phyloP scores from a whole-genome alignment of 2,888 invertebrate species.

The Xylota segnis region DNA sequence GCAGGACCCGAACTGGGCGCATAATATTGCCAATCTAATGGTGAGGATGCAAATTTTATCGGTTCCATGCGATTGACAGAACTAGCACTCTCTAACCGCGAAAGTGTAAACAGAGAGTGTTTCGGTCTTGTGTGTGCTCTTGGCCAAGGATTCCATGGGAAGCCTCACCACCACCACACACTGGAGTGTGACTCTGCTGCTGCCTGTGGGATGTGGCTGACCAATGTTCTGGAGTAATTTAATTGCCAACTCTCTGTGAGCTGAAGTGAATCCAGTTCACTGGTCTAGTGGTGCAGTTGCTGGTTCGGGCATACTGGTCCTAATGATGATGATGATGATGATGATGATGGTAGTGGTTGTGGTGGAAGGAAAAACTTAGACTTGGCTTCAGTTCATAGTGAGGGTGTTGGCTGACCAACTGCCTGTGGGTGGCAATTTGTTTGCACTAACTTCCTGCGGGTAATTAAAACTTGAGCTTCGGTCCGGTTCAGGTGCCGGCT shows the following conservation, averaged over 20 bases:
- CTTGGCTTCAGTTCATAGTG: slow-evolving; percentile 35
- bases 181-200: slow-evolving; percentile 14
- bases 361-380: slow-evolving; percentile 23
- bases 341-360: slow-evolving; percentile 41
- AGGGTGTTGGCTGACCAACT: slow-evolving; percentile 52
- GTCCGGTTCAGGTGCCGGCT: slow-evolving; percentile 18
- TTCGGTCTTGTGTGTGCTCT: slow-evolving; percentile 23
- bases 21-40: slow-evolving; percentile 44
- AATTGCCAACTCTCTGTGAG: slow-evolving; percentile 54
- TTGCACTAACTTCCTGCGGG: slow-evolving; percentile 61
- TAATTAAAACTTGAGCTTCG: slow-evolving; percentile 52
- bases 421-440: slow-evolving; percentile 43
- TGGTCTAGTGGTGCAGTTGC: slow-evolving; percentile 43
- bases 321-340: slow-evolving; percentile 56
- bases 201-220: slow-evolving; percentile 27
- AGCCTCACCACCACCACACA: too few species aligned
- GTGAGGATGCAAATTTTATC: slow-evolving; percentile 67
- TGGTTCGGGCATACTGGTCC: slow-evolving; percentile 21
- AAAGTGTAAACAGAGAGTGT: slow-evolving; percentile 60
- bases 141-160: slow-evolving; percentile 22
- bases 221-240: slow-evolving; percentile 63
- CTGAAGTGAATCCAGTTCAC: slow-evolving; percentile 57
- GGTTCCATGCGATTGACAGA: slow-evolving; percentile 60
- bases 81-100: slow-evolving; percentile 52
- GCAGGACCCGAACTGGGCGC: slow-evolving; percentile 11